Evolutionary conservation across 2,113 vertebrate genomes (phyloP).

Genomic region (Bufo gargarizans): DNA sequence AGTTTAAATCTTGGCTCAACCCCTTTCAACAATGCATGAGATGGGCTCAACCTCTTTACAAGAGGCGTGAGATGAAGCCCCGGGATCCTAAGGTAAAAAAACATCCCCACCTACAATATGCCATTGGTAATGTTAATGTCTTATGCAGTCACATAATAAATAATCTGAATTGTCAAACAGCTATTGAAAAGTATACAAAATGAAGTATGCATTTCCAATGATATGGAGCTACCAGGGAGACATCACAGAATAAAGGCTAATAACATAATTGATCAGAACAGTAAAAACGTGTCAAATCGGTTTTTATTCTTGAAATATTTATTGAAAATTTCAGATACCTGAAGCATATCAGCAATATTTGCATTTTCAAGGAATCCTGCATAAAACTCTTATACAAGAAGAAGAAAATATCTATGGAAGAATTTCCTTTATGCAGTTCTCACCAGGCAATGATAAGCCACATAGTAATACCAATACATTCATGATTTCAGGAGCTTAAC

Average conservation of each 20-base stretch:
- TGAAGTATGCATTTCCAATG: not conserved
- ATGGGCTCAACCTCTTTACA: too few relatives aligned
- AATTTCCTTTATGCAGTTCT: not conserved
- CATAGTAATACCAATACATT: constrained; percentile 2
- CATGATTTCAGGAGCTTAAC: constrained; percentile 6
- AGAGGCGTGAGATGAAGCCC: too few relatives aligned
- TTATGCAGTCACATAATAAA: not conserved
- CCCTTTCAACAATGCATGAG: too few relatives aligned
- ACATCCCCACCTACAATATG: too few relatives aligned
- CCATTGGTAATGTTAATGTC: too few relatives aligned
- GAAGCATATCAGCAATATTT: constrained; percentile 44
- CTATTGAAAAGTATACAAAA: not conserved
- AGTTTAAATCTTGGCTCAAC: too few relatives aligned
- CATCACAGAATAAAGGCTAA: not conserved
- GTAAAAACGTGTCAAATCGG: too few relatives aligned
- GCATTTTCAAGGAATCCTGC: constrained; percentile 15
- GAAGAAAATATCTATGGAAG: constrained; percentile 13
- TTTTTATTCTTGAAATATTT: constrained; percentile 37
- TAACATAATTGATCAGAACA: not conserved
- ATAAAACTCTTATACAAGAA: not conserved
- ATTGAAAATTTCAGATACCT: constrained; percentile 41
- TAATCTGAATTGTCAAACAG: not conserved
- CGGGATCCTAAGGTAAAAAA: too few relatives aligned
- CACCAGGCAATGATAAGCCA: constrained; percentile 4
- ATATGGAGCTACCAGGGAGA: not conserved